phyloP scores from a whole-genome alignment of 2,888 invertebrate species.

The Latrodectus elegans region DNA sequence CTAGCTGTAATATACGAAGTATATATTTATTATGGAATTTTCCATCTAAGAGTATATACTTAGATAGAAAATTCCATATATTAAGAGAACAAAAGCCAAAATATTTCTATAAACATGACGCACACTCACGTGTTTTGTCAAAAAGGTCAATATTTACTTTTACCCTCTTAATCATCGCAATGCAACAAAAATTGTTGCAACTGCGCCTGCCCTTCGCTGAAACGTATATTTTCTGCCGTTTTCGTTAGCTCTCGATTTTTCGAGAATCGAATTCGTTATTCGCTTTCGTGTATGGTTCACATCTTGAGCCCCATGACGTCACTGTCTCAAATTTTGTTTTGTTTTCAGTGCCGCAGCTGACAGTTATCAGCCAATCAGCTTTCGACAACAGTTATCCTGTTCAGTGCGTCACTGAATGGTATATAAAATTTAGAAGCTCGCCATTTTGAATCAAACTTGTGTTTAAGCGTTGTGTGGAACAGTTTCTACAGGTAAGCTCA shows the following conservation, averaged over 20 bases:
- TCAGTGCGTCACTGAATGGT: conserved; percentile 39
- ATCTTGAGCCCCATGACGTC: conserved; percentile 63
- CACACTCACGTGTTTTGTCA: too few relatives aligned
- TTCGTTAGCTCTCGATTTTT: not conserved
- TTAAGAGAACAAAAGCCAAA: too few relatives aligned
- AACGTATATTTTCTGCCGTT: not conserved
- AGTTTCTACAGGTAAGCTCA: too few relatives aligned
- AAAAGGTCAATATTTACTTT: too few relatives aligned
- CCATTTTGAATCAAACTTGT: conserved; percentile 27
- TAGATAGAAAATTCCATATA: too few relatives aligned
- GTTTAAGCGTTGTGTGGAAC: too few relatives aligned
- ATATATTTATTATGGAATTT: too few relatives aligned
- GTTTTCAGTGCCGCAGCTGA: conserved; percentile 45
- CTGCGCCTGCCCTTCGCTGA: conserved; percentile 1
- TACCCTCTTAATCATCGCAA: too few relatives aligned
- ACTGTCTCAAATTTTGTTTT: conserved; percentile 14
- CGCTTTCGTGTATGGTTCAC: conserved; percentile 18
- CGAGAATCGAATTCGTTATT: conserved; percentile 4
- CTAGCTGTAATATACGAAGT: too few relatives aligned
- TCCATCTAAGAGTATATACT: too few relatives aligned
- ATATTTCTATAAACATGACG: too few relatives aligned
- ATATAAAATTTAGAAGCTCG: conserved; percentile 36
- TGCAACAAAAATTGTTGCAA: too few relatives aligned
- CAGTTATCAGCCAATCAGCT: conserved; percentile 40
- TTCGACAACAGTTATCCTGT: conserved; percentile 31